Conservation (phyloP, 2,113 vertebrate genomes). For the Danio rerio region DNA sequence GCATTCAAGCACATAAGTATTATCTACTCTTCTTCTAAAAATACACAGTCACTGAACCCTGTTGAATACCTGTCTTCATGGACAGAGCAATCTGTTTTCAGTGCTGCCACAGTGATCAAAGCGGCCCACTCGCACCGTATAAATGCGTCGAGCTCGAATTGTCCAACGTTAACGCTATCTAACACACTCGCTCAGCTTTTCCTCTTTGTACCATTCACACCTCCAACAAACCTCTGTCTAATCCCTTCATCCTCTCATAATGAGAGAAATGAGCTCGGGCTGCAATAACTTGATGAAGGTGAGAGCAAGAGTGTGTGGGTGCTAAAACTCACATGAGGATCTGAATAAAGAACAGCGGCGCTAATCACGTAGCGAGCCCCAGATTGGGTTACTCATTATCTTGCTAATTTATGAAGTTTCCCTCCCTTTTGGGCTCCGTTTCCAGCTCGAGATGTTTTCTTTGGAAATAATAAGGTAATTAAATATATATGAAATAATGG, state of each 20-base stretch:
- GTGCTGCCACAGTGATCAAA: constrained; percentile 24
- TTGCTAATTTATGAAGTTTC: constrained; percentile 68
- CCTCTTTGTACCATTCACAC: not conserved
- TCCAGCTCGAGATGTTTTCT: constrained; percentile 74
- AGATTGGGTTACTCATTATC: constrained; percentile 69
- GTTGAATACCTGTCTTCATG: constrained; percentile 32
- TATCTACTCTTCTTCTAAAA: constrained; percentile 41
- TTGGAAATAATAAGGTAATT: constrained; percentile 73
- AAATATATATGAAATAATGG: constrained; percentile 67
- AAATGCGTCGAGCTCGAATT: constrained; percentile 21
- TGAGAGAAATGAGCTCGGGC: constrained; percentile 11
- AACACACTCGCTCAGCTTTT: constrained; percentile 6
- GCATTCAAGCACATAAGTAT: constrained; percentile 42
- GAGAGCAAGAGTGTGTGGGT: not conserved
- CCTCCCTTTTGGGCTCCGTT: constrained; percentile 75
- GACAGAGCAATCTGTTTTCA: constrained; percentile 35
- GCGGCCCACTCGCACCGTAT: not conserved
- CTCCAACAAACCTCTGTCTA: constrained; percentile 5
- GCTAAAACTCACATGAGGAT: not conserved
- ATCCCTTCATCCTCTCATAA: constrained; percentile 40
- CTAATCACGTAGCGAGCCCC: constrained; percentile 13
- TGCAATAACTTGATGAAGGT: constrained; percentile 5
- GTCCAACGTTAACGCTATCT: constrained; percentile 13
- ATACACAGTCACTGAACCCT: constrained; percentile 29
- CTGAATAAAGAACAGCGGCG: not conserved